Evolutionary conservation across 2,113 vertebrate genomes (phyloP).

Genomic region (Anseranas semipalmata): DNA sequence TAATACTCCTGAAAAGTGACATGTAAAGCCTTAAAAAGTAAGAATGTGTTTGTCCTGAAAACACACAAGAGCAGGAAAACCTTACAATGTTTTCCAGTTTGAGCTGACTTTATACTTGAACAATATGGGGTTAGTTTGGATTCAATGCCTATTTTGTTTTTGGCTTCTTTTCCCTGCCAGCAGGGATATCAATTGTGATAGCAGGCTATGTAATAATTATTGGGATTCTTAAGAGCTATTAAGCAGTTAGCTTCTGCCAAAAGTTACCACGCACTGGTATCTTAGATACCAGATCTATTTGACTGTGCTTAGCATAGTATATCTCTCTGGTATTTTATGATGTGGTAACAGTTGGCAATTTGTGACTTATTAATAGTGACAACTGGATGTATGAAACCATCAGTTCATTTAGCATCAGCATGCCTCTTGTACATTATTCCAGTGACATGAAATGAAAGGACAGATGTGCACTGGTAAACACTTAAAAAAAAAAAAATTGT

Average conservation of each 20-base stretch:
- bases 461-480: not conserved
- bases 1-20: not conserved
- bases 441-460: not conserved
- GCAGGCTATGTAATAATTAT: conserved; percentile 13
- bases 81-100: not conserved
- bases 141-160: not conserved
- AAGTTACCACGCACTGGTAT: not conserved
- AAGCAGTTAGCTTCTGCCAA: not conserved
- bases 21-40: not conserved
- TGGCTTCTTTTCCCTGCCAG: not conserved
- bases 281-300: conserved; percentile 7
- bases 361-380: not conserved
- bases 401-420: not conserved
- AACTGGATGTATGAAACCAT: not conserved
- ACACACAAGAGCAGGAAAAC: not conserved
- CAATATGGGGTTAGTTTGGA: not conserved
- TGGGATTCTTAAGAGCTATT: conserved; percentile 21
- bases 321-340: not conserved
- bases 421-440: not conserved
- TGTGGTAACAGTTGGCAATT: conserved; percentile 12
- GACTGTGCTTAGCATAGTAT: not conserved
- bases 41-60: not conserved
- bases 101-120: not conserved
- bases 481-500: not conserved
- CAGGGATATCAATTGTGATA: not conserved